These are phyloP conservation scores for Ctenicera cuprea DNA, from an alignment of 2,888 invertebrate species.

Conservation along the genomic window DNA sequence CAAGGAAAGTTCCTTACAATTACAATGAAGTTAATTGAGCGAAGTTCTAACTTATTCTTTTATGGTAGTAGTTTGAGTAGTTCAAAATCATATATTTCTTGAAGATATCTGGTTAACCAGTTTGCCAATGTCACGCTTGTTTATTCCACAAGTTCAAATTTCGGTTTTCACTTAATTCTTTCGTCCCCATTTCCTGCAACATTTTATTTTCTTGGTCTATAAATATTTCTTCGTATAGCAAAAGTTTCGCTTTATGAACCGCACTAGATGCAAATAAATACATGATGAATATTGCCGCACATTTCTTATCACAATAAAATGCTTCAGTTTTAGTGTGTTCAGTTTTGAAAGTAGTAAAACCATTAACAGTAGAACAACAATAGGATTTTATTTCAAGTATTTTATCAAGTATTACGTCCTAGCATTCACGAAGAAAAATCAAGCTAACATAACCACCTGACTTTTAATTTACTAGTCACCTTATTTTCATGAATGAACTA, in stretches of 20 bases:
- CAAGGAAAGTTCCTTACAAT: constrained; percentile 9
- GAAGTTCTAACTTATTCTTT: constrained; percentile 13
- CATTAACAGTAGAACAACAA: too few species aligned
- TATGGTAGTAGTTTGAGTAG: constrained; percentile 11
- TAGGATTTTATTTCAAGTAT: too few species aligned
- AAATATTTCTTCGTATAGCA: background rate
- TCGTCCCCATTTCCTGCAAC: background rate
- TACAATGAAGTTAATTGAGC: constrained; percentile 3
- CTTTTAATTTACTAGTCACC: too few species aligned
- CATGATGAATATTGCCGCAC: background rate
- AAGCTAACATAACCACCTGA: too few species aligned
- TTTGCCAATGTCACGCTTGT: background rate
- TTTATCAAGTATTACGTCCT: too few species aligned
- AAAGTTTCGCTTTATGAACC: background rate
- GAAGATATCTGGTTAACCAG: background rate
- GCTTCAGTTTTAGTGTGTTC: background rate
- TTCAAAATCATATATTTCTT: constrained; percentile 12
- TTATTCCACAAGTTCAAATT: constrained; percentile 8
- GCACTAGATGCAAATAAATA: background rate
- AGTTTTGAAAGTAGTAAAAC: too few species aligned
- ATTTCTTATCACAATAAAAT: background rate
- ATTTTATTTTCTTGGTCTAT: background rate
- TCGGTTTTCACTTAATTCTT: background rate
- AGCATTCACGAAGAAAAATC: too few species aligned
- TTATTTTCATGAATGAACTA: too few species aligned